These are phyloP conservation scores for Urosaurus nigricauda DNA, from an alignment of 2,797 vertebrate species.

Conservation along the genomic window DNA sequence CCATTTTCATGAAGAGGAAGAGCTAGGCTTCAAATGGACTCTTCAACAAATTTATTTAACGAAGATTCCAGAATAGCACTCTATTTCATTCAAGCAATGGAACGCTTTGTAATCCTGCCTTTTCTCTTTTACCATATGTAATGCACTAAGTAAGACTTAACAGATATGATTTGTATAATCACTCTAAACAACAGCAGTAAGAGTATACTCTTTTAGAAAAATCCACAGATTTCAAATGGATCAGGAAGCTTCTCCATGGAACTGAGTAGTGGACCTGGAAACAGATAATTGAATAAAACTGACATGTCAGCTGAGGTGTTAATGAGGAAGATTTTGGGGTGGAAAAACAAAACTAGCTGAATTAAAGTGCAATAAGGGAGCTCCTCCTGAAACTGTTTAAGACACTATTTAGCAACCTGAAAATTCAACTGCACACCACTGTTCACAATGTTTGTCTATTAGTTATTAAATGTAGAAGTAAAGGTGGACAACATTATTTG, in stretches of 20 bases:
- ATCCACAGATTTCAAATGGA: background rate
- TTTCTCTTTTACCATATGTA: too few species aligned
- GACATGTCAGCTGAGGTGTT: background rate
- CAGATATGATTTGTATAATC: too few species aligned
- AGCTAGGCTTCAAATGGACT: too few species aligned
- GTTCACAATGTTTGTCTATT: background rate
- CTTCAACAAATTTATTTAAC: too few species aligned
- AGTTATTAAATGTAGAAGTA: background rate
- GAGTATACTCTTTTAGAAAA: too few species aligned
- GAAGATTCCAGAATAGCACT: too few species aligned
- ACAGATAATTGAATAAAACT: background rate
- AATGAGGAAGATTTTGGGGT: background rate
- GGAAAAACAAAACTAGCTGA: background rate
- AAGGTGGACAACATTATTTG: background rate
- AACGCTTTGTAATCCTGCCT: too few species aligned
- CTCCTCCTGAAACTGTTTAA: background rate
- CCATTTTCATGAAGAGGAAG: too few species aligned
- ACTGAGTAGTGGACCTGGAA: background rate
- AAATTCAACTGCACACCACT: background rate
- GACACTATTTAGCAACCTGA: background rate
- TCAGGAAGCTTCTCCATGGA: background rate
- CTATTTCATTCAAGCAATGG: too few species aligned
- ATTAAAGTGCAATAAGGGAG: too few species aligned
- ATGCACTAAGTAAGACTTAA: too few species aligned
- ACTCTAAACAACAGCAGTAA: too few species aligned